phyloP scores from a whole-genome alignment of 2,113 vertebrate species.

The Oenanthe oenanthe region DNA sequence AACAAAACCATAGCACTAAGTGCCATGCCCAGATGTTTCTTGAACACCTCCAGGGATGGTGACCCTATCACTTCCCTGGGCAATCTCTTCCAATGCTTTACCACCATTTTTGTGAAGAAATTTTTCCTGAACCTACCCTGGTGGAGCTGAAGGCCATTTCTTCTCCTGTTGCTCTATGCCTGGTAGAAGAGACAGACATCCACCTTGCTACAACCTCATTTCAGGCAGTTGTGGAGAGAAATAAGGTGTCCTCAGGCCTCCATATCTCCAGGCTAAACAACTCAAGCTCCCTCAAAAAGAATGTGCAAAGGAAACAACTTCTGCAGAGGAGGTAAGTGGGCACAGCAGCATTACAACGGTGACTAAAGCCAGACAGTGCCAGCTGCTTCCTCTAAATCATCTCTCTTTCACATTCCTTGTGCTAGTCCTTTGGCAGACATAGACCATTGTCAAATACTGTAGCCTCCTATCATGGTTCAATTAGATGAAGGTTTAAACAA shows the following conservation, averaged over 20 bases:
- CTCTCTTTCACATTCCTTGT: background rate
- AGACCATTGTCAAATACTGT: background rate
- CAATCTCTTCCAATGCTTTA: background rate
- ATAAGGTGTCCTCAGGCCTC: background rate
- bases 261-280: background rate
- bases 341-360: background rate
- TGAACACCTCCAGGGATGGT: background rate
- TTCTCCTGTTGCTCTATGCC: background rate
- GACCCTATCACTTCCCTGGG: background rate
- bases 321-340: background rate
- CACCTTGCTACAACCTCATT: background rate
- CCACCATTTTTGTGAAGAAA: background rate
- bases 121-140: background rate
- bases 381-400: background rate
- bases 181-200: background rate
- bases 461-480: background rate
- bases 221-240: background rate
- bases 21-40: fast-evolving
- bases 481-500: background rate
- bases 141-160: background rate
- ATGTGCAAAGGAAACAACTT: background rate
- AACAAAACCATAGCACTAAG: background rate
- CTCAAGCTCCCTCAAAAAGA: background rate
- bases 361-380: background rate
- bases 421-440: background rate